Evolutionary conservation across 2,113 vertebrate genomes (phyloP), one percentile per base, ranked within the genome.

Genomic region (Phainopepla nitens): DNA sequence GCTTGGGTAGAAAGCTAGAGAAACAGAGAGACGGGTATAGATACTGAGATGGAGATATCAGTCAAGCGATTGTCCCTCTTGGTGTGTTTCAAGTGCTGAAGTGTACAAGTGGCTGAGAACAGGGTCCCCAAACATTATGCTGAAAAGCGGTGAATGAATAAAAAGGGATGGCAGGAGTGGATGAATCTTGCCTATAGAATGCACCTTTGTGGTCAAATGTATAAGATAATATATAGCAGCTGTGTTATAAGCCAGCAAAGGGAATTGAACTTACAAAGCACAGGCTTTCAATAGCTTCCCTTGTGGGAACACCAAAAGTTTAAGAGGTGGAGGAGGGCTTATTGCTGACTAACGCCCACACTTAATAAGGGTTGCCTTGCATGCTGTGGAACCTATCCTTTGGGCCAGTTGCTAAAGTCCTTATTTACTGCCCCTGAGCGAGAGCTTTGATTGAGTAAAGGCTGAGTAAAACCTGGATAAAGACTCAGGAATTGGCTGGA

Each of bases 171-270:
- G 96, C 94, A 95, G 96, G 96, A 97, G 97, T 97, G 96, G 97
- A 97, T 98, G 97, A 96, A 73, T 97, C 97, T 64, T 96, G 96
- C 96, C 95, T 98, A 97, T 97, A 97, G 97, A 98, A 98, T 97
- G 95, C 95, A 97, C 96, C 96, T 97, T 97, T 98, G 97, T 97
- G 97, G 95, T 94, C 97, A 96, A 95, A 97, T 97, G 96, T 97
- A 97, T 97, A 97, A 98, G 97, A 96, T 97, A 97, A 97, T 97
- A 96, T 97, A 97, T 97, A 97, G 97, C 97, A 98, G 97, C 97
- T 98, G 97, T 97, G 93, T 97, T 97, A 97, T 93, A 97, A 97
- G 95, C 96, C 90, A 95, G 92, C 92, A 97, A 96, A 97, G 95
- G 92, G 96, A 97, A 95, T 90, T 96, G 93, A 94, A 95, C 83